Evolutionary conservation across 2,888 invertebrate genomes (phyloP).

Genomic region (Tinea trinotella): DNA sequence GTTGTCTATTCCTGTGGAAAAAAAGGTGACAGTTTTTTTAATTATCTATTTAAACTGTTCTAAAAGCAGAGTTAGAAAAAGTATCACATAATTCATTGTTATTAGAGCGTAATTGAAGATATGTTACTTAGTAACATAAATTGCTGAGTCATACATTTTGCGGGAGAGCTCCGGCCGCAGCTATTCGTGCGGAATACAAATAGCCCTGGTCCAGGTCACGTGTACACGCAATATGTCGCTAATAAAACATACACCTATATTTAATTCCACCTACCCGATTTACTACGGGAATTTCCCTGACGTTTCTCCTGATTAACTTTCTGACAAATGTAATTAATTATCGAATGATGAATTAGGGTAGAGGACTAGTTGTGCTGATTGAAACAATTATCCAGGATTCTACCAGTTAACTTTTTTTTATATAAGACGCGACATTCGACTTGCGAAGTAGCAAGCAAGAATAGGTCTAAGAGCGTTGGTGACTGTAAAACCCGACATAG

Average conservation of each 20-base stretch:
- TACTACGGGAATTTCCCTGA: background rate
- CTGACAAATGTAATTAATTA: background rate
- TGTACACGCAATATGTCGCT: constrained; percentile 10
- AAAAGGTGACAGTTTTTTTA: too few relatives aligned
- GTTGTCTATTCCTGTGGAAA: too few relatives aligned
- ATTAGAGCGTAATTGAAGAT: constrained; percentile 1
- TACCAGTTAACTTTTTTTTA: too few relatives aligned
- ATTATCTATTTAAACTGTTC: too few relatives aligned
- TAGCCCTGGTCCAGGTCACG: background rate
- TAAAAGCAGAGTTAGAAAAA: too few relatives aligned
- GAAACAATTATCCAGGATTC: too few relatives aligned
- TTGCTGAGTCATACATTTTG: constrained; percentile 9
- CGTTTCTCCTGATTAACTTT: background rate
- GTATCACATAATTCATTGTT: background rate
- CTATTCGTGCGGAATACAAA: background rate
- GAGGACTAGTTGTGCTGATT: too few relatives aligned
- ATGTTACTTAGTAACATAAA: constrained; percentile 9
- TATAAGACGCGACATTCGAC: too few relatives aligned
- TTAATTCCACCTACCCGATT: background rate
- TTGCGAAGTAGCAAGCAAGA: too few relatives aligned
- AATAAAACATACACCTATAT: constrained; percentile 12
- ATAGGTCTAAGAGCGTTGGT: too few relatives aligned
- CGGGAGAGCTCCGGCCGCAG: constrained; percentile 1
- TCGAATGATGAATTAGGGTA: too few relatives aligned
- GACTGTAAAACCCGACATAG: too few relatives aligned